Evolutionary conservation across 1,140 invertebrate species (phyloP), one percentile per base, ranked within the genome.

Genomic region (Ostrea denselamellosa): DNA sequence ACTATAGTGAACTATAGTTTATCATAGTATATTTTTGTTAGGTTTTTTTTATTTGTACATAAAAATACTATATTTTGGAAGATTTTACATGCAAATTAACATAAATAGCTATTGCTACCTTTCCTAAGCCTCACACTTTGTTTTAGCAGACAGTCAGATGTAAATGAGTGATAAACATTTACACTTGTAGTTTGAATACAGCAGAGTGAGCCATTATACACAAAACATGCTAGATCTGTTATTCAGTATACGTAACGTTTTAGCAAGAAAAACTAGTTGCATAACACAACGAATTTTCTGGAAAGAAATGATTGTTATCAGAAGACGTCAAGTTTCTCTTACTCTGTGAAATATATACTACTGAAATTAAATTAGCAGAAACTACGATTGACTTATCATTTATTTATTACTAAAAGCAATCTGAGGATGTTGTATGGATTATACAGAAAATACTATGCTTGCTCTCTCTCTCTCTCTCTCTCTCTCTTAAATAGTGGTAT

Each of bases 281-380:
- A 34, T 28, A 34, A 14, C 7, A 77, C n/a, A 77, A 77, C 68
- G 68, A 77, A 77, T 77, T 77, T 77, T 77, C 68, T 77, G 28
- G 12, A 77, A 28, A 10, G 68, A 77, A 44, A 77, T 34, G 68
- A 77, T 77, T 44, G 25, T 10, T 8, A 77, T 77, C 28, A 12
- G 28, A 77, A 77, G 68, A 12, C 22, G 14, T 34, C 2, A 34
- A 77, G 9, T 62, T 62, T 58, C 8, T 58, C 12, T 17, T 12
- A 58, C 19, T 17, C 56, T 12, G 4, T 17, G 56, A 62, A 62
- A 44, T 44, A 44, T 44, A 44, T 44, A 44, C 5, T 44, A 44
- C 34, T 44, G 34, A 44, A 44, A 44, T 2, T 44, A 44, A 44
- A 44, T 44, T 44, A 44, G 34, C 34, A 44, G 34, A 44, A 44